Base-by-base conservation (phyloP, 2,888 invertebrate species). In the Eupithecia abbreviata region DNA sequence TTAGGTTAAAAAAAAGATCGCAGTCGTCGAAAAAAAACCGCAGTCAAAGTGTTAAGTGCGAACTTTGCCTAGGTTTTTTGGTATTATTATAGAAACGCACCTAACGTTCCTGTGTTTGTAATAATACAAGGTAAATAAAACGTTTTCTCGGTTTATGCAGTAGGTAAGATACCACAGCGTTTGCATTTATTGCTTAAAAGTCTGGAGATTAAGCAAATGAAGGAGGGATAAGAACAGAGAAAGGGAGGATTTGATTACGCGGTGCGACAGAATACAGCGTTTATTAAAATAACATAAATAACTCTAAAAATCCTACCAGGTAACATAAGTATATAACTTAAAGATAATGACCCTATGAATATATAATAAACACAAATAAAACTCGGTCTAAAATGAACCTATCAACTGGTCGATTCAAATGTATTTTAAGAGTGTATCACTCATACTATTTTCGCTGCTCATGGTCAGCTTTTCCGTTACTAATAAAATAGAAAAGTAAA, bases 181-280 rank as follows among this genome's bases (percentile, higher is more conserved):
- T 69, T 74, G 66, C 71, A 65, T 76, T 72, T 72, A 81, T 81
- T 43, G 77, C 78, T 55, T 42, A 79, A 74, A 80, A 80, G 72
- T 79, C 69, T 76, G 74, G 74, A 81, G 80, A 79, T 81, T 81
- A 81, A 80, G 78, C 81, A 82, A 84, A 84, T 81, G 80, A 80
- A 80, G 76, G 79, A 82, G 73, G 72, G 74, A 74, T 79, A 78
- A 79, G 76, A 81, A 82, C 80, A 82, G 79, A 81, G 79, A 82
- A 82, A 79, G 79, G 81, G 81, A 80, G 80, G 82, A 78, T 81
- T 83, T 82, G 78, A 83, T 83, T 80, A 81, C 79, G 74, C 43
- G 62, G 73, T 72, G 80, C 79, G 77, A 77, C 77, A 75, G 78
- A 79, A 75, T 71, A 78, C 77, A 66, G 81, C 81, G 77, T 78